phyloP scores from a whole-genome alignment of 1,140 invertebrate genomes.

The Drosophila albomicans region DNA sequence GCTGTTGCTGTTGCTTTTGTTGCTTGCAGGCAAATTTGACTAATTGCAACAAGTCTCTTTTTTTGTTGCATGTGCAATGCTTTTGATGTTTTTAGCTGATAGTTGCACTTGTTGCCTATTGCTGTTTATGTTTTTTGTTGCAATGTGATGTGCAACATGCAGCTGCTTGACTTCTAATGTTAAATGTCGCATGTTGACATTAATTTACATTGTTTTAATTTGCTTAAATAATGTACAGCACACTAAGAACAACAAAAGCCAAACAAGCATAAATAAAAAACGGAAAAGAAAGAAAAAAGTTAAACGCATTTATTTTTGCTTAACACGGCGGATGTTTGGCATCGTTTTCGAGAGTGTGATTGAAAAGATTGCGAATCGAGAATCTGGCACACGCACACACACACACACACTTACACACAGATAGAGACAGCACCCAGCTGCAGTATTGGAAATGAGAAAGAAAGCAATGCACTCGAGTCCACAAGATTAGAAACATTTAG shows the following conservation, averaged over 20 bases:
- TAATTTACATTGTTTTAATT: constrained; percentile 77
- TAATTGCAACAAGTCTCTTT: constrained; percentile 59
- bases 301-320: constrained; percentile 40
- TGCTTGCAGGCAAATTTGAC: constrained; percentile 64
- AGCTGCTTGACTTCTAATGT: constrained; percentile 69
- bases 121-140: constrained; percentile 21
- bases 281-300: constrained; percentile 10
- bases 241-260: background rate
- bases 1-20: constrained; percentile 23
- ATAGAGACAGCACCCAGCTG: constrained; percentile 1
- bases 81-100: constrained; percentile 58
- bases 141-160: constrained; percentile 56
- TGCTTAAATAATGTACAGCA: constrained; percentile 19
- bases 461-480: constrained; percentile 8
- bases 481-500: background rate
- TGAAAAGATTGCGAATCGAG: constrained; percentile 39
- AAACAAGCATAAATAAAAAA: background rate
- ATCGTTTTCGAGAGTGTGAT: constrained; percentile 52
- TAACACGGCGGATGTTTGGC: constrained; percentile 70
- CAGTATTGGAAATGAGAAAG: constrained; percentile 10
- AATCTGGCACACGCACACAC: constrained; percentile 59
- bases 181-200: constrained; percentile 69
- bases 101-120: constrained; percentile 47
- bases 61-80: constrained; percentile 43
- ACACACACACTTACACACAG: background rate